Percentiles rank a stretch among this genome's conserved stretches.
These are phyloP conservation scores for Acanthaster planci DNA, from an alignment of 35 echinoderm and acorn worm genomes.

Conservation along the genomic window DNA sequence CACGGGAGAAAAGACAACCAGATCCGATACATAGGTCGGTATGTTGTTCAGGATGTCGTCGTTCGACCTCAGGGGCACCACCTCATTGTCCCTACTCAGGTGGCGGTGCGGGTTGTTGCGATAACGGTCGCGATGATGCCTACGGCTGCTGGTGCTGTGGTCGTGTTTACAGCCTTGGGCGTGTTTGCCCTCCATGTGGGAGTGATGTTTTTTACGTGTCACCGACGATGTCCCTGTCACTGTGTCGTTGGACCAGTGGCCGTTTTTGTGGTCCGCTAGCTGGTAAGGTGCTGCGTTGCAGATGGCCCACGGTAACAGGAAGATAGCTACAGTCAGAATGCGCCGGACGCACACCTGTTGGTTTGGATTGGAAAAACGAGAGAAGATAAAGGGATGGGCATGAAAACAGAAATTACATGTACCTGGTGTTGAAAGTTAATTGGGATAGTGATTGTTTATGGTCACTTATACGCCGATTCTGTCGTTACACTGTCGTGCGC, in stretches of 20 bases:
- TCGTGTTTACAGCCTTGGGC: background rate
- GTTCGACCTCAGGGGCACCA: background rate
- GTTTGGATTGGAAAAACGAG: conserved; percentile 23
- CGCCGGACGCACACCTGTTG: conserved; percentile 50
- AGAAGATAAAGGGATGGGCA: background rate
- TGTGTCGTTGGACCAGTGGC: conserved; percentile 28
- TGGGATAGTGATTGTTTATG: too few relatives aligned
- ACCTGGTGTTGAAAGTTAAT: too few relatives aligned
- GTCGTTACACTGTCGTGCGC: too few relatives aligned
- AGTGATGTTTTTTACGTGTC: conserved; percentile 3
- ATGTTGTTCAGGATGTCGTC: conserved; percentile 28
- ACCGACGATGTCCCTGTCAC: conserved; percentile 15
- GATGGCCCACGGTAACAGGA: conserved; percentile 45
- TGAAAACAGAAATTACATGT: background rate
- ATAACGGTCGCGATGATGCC: background rate
- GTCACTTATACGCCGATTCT: too few relatives aligned
- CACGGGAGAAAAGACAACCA: conserved; percentile 47
- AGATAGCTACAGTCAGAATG: conserved; percentile 46
- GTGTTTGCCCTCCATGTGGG: background rate
- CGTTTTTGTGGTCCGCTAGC: conserved; percentile 7
- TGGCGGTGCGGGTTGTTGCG: background rate
- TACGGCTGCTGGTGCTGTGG: background rate
- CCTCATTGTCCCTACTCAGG: conserved; percentile 8
- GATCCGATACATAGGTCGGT: conserved; percentile 47
- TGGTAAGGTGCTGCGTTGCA: conserved; percentile 43